Conservation (phyloP, 35 echinoderm and acorn worm genomes). For the Stichopus chloronotus region DNA sequence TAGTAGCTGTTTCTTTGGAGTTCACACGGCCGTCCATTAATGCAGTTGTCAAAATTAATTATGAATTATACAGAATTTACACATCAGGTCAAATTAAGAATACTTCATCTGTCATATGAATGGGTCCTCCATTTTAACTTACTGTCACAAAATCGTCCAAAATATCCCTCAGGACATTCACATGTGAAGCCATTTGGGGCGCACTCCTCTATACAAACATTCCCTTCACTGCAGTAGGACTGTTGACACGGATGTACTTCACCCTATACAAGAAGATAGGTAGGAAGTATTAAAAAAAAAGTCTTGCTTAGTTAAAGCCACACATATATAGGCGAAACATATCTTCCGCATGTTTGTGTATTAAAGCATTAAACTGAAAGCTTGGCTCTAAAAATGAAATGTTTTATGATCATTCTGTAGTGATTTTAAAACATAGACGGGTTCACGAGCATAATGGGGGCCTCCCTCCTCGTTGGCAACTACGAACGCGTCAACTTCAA, state of each 20-base stretch:
- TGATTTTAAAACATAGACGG: too few relatives aligned
- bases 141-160: conserved; percentile 69
- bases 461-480: too few relatives aligned
- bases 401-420: background rate
- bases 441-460: too few relatives aligned
- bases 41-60: too few relatives aligned
- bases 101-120: too few relatives aligned
- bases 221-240: conserved; percentile 63
- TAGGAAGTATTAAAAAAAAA: background rate
- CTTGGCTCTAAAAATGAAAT: background rate
- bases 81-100: too few relatives aligned
- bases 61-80: too few relatives aligned
- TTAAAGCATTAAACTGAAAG: background rate
- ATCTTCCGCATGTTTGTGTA: too few relatives aligned
- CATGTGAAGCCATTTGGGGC: conserved; percentile 73
- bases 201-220: conserved; percentile 76
- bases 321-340: background rate
- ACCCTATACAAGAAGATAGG: conserved; percentile 41
- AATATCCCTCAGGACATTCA: conserved; percentile 72
- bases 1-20: too few relatives aligned
- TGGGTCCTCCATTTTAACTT: background rate
- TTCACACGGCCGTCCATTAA: too few relatives aligned
- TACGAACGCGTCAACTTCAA: too few relatives aligned
- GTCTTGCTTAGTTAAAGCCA: background rate
- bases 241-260: conserved; percentile 71